These are phyloP conservation scores for Ceryle rudis DNA, from an alignment of 2,797 vertebrate genomes.

Conservation along the genomic window DNA sequence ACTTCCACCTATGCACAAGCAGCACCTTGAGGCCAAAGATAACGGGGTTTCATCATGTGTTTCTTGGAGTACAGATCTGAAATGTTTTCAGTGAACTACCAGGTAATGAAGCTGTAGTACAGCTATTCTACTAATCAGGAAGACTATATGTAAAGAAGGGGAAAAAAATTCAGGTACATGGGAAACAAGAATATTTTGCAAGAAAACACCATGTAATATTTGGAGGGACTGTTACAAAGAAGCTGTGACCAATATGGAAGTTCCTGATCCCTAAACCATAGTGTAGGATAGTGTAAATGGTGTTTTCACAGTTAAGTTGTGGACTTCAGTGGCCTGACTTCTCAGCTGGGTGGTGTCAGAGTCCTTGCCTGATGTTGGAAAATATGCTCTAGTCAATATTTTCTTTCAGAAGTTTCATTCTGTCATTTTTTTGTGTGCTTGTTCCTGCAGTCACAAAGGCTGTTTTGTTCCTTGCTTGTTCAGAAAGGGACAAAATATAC, in stretches of 20 bases:
- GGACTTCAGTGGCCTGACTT: background rate
- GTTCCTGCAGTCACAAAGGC: background rate
- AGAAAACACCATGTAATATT: background rate
- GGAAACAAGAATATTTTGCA: background rate
- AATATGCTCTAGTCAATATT: background rate
- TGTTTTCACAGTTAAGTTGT: background rate
- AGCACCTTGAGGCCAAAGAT: background rate
- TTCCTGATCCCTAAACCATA: background rate
- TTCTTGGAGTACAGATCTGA: background rate
- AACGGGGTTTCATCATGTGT: fast-evolving
- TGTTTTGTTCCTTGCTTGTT: background rate
- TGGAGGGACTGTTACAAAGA: background rate
- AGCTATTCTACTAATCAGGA: background rate
- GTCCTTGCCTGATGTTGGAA: background rate
- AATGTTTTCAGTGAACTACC: background rate
- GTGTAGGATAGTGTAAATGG: background rate
- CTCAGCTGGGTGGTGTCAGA: background rate
- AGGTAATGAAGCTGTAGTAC: background rate
- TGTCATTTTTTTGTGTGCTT: background rate
- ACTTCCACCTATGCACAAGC: background rate
- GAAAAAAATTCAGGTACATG: background rate
- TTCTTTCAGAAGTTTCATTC: background rate
- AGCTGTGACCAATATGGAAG: background rate
- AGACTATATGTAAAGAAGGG: background rate
- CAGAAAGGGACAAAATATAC: background rate